These are phyloP conservation scores for Mustela lutreola DNA, from an alignment of 2,113 vertebrate species.

Conservation along the genomic window DNA sequence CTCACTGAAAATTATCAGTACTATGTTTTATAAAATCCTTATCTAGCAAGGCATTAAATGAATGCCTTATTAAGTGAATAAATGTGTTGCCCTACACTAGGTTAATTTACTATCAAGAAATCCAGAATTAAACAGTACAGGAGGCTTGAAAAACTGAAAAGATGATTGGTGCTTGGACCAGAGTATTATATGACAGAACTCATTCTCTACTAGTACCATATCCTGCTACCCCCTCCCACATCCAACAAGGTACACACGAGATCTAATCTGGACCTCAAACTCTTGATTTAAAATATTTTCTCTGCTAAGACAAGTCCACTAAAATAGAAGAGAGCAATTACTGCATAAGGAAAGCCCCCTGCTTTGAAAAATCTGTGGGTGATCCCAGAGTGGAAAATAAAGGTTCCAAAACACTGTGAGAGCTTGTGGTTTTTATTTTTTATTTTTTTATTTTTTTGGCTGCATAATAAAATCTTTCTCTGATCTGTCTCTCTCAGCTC, in stretches of 20 bases:
- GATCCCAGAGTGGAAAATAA: constrained; percentile 77
- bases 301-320: constrained; percentile 43
- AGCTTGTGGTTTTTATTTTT: neutral
- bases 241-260: neutral
- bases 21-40: neutral
- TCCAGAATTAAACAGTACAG: neutral
- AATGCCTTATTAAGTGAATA: neutral
- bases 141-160: neutral
- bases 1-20: neutral
- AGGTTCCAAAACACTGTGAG: constrained; percentile 68
- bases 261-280: constrained; percentile 58
- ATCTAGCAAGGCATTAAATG: neutral
- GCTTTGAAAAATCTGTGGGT: constrained; percentile 72
- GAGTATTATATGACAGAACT: neutral
- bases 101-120: constrained; percentile 45
- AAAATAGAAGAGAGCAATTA: constrained; percentile 50
- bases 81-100: neutral
- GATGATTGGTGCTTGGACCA: neutral
- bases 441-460: neutral
- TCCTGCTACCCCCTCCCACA: neutral
- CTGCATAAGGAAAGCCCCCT: constrained; percentile 63
- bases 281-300: constrained; percentile 66
- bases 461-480: constrained; percentile 70
- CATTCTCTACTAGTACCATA: neutral
- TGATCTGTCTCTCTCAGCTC: constrained; percentile 61